A percentile compares a stretch with the other conserved stretches of the same genome.
Evolutionary conservation across 1,140 invertebrate species (phyloP).

Genomic region (Pseudomyrmex concolor): DNA sequence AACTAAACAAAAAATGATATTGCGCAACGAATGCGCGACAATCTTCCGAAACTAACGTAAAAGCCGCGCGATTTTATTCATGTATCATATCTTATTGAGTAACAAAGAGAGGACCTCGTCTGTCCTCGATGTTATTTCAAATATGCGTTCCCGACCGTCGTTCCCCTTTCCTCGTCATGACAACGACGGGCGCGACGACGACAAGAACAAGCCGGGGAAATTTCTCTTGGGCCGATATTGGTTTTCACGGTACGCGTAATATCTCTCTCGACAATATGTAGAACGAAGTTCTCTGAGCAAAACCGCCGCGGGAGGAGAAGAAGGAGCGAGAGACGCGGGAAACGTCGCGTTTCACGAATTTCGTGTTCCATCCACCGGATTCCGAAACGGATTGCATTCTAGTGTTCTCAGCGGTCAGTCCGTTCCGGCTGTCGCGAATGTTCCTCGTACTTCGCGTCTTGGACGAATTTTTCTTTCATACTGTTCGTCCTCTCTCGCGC

Average conservation of each 20-base stretch:
- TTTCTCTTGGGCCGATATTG: constrained; percentile 71
- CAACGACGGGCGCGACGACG: neutral
- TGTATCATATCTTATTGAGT: neutral
- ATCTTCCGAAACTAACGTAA: neutral
- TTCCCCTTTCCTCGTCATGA: neutral
- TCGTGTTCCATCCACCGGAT: constrained; percentile 50
- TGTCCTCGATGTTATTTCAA: constrained; percentile 62
- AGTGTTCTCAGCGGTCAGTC: neutral
- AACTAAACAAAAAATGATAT: no score
- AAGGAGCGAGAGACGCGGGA: neutral
- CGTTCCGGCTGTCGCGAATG: constrained; percentile 5
- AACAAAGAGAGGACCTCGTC: neutral
- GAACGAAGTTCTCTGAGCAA: constrained; percentile 9
- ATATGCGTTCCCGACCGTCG: constrained; percentile 51
- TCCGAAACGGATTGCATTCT: constrained; percentile 66
- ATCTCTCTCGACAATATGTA: constrained; percentile 63
- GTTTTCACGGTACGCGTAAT: constrained; percentile 65
- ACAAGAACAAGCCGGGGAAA: constrained; percentile 52
- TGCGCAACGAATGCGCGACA: neutral
- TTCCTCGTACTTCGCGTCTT: constrained; percentile 13
- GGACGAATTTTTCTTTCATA: neutral
- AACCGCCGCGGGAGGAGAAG: neutral
- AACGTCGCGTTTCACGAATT: constrained; percentile 65
- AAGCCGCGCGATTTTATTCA: neutral
- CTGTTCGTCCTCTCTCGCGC: neutral